These are phyloP conservation scores for Actinia equina DNA, from an alignment of 64 coral and sea anemone species.

Conservation along the genomic window DNA sequence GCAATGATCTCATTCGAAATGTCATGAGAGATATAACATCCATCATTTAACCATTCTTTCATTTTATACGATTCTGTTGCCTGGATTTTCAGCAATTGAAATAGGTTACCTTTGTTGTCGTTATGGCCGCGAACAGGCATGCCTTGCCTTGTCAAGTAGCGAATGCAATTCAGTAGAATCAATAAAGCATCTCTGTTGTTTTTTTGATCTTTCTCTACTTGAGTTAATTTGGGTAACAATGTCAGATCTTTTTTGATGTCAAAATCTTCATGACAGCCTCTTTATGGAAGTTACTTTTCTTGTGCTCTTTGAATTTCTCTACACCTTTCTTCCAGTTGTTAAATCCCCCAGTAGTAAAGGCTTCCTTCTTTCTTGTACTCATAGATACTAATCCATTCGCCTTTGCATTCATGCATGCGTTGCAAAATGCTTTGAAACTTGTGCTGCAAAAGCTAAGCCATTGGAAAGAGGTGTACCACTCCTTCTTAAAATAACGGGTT, in stretches of 20 bases:
- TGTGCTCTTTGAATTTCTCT: constrained; percentile 3
- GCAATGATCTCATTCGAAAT: neutral
- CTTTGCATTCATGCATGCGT: constrained; percentile 29
- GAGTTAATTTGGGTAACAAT: neutral
- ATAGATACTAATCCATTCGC: constrained; percentile 23
- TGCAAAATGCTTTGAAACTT: constrained; percentile 35
- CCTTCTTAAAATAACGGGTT: constrained; percentile 26
- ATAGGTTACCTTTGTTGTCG: constrained; percentile 7
- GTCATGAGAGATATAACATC: constrained; percentile 3
- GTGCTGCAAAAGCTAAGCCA: constrained; percentile 31
- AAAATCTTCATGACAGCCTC: neutral
- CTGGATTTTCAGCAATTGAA: constrained; percentile 20
- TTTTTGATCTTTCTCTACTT: neutral
- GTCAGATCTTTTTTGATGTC: constrained; percentile 11
- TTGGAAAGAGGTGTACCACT: constrained; percentile 19
- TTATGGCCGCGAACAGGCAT: constrained; percentile 13
- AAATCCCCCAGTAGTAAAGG: neutral
- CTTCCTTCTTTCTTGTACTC: constrained; percentile 11
- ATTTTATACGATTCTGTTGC: constrained; percentile 1
- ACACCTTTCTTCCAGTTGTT: constrained; percentile 12
- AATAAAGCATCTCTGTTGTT: neutral
- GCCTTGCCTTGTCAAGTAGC: constrained; percentile 7
- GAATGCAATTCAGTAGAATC: constrained; percentile 7
- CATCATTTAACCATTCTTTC: constrained; percentile 12
- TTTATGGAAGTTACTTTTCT: constrained; percentile 13